Base-by-base conservation (phyloP, 2,888 invertebrate species). In the Drosophila trichaetosa region DNA sequence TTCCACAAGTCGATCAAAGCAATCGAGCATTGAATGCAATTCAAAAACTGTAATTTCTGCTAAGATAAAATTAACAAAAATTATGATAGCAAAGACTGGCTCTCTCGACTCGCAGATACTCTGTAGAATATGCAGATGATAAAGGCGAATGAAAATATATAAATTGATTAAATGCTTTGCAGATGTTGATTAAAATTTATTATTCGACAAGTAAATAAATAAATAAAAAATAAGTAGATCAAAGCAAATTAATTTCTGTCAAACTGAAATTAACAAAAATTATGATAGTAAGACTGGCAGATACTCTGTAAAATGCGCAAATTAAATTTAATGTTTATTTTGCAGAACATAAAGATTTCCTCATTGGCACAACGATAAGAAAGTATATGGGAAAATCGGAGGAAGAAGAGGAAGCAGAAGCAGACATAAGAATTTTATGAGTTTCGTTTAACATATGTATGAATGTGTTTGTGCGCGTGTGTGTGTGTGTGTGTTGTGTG, bases 371-470 rank as follows among this genome's bases (percentile, higher is more conserved):
- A 52, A 70, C 53, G 46, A 68, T 70, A 56, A 60, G 38, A 69
- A 58, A 60, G 61, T 8, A 27, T 56, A n/a, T 56, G 56, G 56
- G 38, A 56, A 68, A 31, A 56, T 40, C 29, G 51, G 27, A n/a
- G 33, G 21, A 48, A n/a, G 16, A 62, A 29, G 54, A 52, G 5
- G 21, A n/a, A 63, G 38, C 36, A 64, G 40, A 52, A 27, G 51
- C 62, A 66, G 58, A 34, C 46, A 69, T 62, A 64, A 66, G 69
- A 77, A 82, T 85, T 89, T 85, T 85, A 87, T 90, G 88, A 88
- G 81, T 86, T 81, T 74, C 78, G 73, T 59, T 82, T 86, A 62
- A 73, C 57, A 57, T 68, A 66, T 66, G 27, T 29, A 0, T 10
- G 27, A 2, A 6, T 29, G 34, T 49, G 18, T n/a, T 7, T 40